Percentiles rank a stretch among this genome's conserved stretches.
Evolutionary conservation across 2,888 invertebrate species (phyloP).

Genomic region (Catocala sponsa): DNA sequence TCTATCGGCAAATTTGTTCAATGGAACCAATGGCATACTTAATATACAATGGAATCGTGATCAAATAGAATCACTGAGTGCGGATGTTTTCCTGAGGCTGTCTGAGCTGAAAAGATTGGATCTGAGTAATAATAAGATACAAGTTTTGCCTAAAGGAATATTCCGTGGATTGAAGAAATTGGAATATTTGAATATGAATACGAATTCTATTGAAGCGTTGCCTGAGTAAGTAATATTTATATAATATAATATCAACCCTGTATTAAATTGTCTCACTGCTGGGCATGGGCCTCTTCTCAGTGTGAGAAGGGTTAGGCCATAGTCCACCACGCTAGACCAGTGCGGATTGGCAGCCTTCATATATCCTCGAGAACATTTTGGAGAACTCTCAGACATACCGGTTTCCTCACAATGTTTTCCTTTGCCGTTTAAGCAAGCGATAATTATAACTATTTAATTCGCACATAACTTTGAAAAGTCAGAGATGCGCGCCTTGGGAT

Average conservation of each 20-base stretch:
- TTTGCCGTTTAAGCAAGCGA: too few species aligned
- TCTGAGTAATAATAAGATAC: conserved; percentile 39
- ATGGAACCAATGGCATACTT: conserved; percentile 9
- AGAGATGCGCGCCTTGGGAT: too few species aligned
- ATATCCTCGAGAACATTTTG: too few species aligned
- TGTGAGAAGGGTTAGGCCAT: too few species aligned
- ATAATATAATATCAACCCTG: background rate
- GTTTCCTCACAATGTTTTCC: too few species aligned
- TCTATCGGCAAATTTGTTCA: conserved; percentile 26
- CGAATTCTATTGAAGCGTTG: conserved; percentile 26
- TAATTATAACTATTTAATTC: too few species aligned
- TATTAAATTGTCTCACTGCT: too few species aligned
- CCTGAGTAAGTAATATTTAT: conserved; percentile 41
- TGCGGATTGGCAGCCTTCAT: too few species aligned
- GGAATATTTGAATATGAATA: conserved; percentile 28
- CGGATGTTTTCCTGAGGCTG: conserved; percentile 10
- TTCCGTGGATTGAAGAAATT: conserved; percentile 26
- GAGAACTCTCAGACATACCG: too few species aligned
- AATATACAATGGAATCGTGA: conserved; percentile 20
- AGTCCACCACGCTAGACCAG: too few species aligned
- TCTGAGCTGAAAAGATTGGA: conserved; percentile 32
- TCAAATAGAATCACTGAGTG: conserved; percentile 21
- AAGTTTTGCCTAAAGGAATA: background rate
- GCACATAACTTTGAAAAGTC: too few species aligned
- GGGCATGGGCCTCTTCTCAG: too few species aligned